These are phyloP conservation scores for Lepidostoma basale DNA, from an alignment of 1,140 invertebrate genomes.

Conservation along the genomic window DNA sequence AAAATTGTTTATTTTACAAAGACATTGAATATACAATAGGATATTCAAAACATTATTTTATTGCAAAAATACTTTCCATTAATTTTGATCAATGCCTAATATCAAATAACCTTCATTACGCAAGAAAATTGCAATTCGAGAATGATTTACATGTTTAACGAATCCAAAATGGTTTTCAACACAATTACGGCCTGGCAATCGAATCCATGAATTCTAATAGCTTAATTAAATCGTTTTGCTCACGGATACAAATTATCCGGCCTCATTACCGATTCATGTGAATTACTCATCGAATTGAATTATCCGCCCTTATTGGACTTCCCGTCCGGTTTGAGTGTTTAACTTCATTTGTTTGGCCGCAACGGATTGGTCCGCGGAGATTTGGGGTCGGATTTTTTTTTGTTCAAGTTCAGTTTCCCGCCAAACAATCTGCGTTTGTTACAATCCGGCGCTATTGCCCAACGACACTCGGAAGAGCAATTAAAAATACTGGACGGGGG, in stretches of 20 bases:
- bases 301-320: constrained; percentile 27
- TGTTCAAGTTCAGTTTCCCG: constrained; percentile 9
- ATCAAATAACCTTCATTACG: neutral
- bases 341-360: constrained; percentile 16
- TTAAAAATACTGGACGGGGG: constrained; percentile 24
- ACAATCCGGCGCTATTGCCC: constrained; percentile 12
- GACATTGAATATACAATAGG: too few relatives aligned
- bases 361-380: constrained; percentile 16
- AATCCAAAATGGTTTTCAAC: constrained; percentile 3
- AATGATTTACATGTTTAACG: constrained; percentile 23
- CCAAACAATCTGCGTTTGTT: constrained; percentile 27
- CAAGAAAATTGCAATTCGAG: constrained; percentile 3
- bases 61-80: too few relatives aligned
- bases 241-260: constrained; percentile 40
- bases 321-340: constrained; percentile 1
- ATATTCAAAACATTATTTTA: too few relatives aligned
- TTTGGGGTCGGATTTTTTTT: neutral
- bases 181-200: constrained; percentile 29
- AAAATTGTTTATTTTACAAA: too few relatives aligned
- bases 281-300: constrained; percentile 36
- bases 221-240: constrained; percentile 44
- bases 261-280: constrained; percentile 31
- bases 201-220: constrained; percentile 42
- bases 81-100: neutral
- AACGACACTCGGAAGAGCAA: constrained; percentile 42